A percentile compares a stretch with the other conserved stretches of the same genome.
These are phyloP conservation scores for Lutjanus campechanus DNA, from an alignment of 2,797 vertebrate species.

Conservation along the genomic window DNA sequence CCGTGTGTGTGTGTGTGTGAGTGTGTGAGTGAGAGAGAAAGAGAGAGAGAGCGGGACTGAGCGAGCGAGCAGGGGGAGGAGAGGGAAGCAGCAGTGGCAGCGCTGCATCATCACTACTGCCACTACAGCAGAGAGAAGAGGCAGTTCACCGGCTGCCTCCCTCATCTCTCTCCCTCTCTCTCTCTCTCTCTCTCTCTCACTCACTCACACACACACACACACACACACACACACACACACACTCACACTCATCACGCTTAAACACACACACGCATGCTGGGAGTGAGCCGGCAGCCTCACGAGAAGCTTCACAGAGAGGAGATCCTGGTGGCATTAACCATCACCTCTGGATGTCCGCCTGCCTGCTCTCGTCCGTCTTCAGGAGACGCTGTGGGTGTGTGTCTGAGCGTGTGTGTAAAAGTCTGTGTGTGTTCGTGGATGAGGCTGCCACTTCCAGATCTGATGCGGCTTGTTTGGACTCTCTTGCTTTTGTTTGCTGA, in stretches of 20 bases:
- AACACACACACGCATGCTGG: conserved; percentile 1
- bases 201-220: neutral
- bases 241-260: neutral
- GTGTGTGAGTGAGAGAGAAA: neutral
- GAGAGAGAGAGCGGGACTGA: neutral
- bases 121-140: conserved; percentile 62
- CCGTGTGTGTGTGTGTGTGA: conserved; percentile 7
- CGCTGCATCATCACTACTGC: conserved; percentile 67
- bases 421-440: neutral
- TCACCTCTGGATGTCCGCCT: conserved; percentile 39
- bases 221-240: neutral
- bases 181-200: too few species aligned
- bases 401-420: neutral
- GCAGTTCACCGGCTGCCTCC: conserved; percentile 43
- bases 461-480: conserved; percentile 5
- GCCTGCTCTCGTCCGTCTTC: neutral
- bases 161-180: conserved; percentile 19
- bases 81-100: conserved; percentile 54
- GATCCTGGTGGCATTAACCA: conserved; percentile 38
- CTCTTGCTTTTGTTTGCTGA: conserved; percentile 18
- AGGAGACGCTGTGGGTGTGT: neutral
- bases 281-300: conserved; percentile 24
- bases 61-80: conserved; percentile 51
- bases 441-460: conserved; percentile 1
- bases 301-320: conserved; percentile 21